Conservation (phyloP, 2,797 vertebrate species). For the Molossus alvarezi region DNA sequence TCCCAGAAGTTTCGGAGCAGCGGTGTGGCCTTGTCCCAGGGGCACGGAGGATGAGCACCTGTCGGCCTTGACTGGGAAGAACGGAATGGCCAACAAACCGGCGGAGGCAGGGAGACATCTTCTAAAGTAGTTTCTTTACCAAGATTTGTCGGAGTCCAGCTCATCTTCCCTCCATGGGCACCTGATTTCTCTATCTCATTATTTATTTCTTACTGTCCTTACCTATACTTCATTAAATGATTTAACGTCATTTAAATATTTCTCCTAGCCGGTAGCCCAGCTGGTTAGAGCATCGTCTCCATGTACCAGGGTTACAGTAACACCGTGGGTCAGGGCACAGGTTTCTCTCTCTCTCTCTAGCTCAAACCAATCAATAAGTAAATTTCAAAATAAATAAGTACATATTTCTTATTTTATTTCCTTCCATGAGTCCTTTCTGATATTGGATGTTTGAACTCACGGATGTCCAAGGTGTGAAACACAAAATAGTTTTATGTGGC, state of each 20-base stretch:
- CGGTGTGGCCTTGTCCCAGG: not conserved
- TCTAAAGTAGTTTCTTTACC: not conserved
- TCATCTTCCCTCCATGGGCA: not conserved
- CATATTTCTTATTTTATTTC: not conserved
- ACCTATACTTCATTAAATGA: not conserved
- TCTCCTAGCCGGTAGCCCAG: not conserved
- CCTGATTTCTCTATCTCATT: not conserved
- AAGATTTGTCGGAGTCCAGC: not conserved
- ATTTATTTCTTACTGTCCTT: not conserved
- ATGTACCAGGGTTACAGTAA: not conserved
- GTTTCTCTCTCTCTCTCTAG: not conserved
- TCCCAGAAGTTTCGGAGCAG: not conserved
- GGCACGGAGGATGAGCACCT: not conserved
- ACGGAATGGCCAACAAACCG: not conserved
- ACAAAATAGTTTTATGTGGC: not conserved
- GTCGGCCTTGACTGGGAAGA: not conserved
- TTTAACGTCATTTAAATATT: not conserved
- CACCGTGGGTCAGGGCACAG: not conserved
- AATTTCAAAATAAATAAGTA: not conserved
- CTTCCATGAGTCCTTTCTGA: too few relatives aligned
- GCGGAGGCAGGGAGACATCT: too few relatives aligned
- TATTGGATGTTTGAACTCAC: too few relatives aligned
- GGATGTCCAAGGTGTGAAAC: not conserved
- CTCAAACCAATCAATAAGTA: too few relatives aligned
- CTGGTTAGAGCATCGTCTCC: not conserved